Base-by-base conservation (phyloP, 2,113 vertebrate genomes). In the Kryptolebias marmoratus region DNA sequence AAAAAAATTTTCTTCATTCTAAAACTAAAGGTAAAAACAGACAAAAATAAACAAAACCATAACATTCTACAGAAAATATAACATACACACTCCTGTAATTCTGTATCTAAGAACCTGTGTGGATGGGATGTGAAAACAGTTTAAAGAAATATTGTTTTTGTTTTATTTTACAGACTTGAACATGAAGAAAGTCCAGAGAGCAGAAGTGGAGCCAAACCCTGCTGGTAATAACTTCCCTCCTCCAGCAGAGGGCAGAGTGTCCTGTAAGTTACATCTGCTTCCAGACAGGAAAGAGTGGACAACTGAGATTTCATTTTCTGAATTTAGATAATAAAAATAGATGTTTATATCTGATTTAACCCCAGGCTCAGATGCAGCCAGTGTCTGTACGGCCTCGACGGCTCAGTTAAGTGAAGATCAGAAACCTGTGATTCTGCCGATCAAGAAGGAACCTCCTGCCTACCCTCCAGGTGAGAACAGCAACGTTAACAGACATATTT, bases 381-480 rank as follows among this genome's bases (percentile, higher is more conserved):
- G 83, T 47, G 15, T 74, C n/a, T 81, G 71, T 50, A 87, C 95
- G 80, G 3, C 90, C 71, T 66, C 87, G 62, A 64, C 66, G 0
- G 61, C 57, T 28, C 91, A 64, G 68, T 61, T 70, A 52, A 83
- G 83, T 5, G 92, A 93, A 27, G 92, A 91, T 31, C 92, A 88
- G 67, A 95, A 79, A 63, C 72, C 89, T 42, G 1, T 39, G 18
- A 52, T 64, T 30, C 9, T 71, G 48, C 49, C 82, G 36, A 73
- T 84, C 76, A 95, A 93, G 88, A 97, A 96, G 82, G 95, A 96
- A 11, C 90, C 91, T 0, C 94, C 94, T 15, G 64, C 79, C 4
- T 97, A 96, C 71, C 89, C 90, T 47, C 76, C 94, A 93, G 97
- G 96, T 98, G 91, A 77, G 87, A n/a, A 13, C 13, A 48, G 36